A percentile compares a stretch with the other conserved stretches of the same genome.
Conservation (phyloP, 2,888 invertebrate genomes). For the Cosmopolites sordidus region DNA sequence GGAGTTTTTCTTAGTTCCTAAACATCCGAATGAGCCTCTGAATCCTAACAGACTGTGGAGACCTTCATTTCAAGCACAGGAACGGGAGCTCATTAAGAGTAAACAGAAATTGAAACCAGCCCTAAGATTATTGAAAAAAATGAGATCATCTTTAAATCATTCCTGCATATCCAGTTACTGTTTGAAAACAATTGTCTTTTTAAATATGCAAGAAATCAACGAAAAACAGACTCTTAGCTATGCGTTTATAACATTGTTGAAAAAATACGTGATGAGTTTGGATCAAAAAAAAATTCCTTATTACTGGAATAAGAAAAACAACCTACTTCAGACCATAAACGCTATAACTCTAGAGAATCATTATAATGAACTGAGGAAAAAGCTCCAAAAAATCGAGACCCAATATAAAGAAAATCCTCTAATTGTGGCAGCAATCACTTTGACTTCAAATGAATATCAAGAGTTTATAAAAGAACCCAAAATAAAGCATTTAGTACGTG, state of each 20-base stretch:
- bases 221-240: conserved; percentile 4
- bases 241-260: conserved; percentile 47
- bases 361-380: conserved; percentile 5
- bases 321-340: conserved; percentile 44
- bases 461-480: conserved; percentile 1
- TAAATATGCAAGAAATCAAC: conserved; percentile 7
- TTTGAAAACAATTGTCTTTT: conserved; percentile 15
- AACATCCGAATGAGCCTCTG: conserved; percentile 1
- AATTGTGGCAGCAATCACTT: conserved; percentile 8
- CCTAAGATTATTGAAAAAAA: conserved; percentile 16
- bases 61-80: conserved; percentile 18
- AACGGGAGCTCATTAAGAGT: conserved; percentile 6
- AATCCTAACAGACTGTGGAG: conserved; percentile 12
- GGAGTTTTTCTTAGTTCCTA: conserved; percentile 17
- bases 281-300: conserved; percentile 43
- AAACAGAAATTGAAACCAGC: conserved; percentile 16
- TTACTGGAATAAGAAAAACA: conserved; percentile 52
- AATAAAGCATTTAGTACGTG: too few species aligned
- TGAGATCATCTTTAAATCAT: conserved; percentile 14
- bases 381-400: conserved; percentile 1
- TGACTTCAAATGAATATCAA: conserved; percentile 7
- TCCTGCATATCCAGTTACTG: conserved; percentile 11
- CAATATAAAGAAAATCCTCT: neutral
- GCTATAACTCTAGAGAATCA: conserved; percentile 19
- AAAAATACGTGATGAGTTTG: conserved; percentile 44